Evolutionary conservation across 1,140 invertebrate genomes (phyloP).

Genomic region (Chrysomallon squamiferum): DNA sequence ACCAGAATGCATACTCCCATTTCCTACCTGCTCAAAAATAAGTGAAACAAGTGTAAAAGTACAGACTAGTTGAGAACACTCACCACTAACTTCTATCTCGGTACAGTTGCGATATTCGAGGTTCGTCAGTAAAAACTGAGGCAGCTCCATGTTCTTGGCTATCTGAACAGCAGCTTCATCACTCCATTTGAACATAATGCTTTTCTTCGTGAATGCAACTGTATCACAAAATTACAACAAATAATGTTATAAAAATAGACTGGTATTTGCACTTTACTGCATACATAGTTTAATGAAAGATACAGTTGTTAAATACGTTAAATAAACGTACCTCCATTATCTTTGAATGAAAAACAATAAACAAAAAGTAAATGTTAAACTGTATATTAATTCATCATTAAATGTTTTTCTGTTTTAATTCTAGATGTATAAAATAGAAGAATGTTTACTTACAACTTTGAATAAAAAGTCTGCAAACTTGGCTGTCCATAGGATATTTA

Average conservation of each 20-base stretch:
- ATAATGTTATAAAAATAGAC: not conserved
- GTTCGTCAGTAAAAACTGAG: conserved; percentile 21
- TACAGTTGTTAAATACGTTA: not conserved
- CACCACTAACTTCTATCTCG: conserved; percentile 10
- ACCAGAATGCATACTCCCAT: too few species aligned
- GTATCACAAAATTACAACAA: not conserved
- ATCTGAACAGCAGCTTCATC: conserved; percentile 15
- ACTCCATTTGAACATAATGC: conserved; percentile 28
- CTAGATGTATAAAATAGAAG: too few species aligned
- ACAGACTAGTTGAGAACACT: not conserved
- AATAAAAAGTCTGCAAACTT: conserved; percentile 45
- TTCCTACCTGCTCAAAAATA: too few species aligned
- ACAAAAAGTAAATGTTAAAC: not conserved
- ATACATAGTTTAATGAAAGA: not conserved
- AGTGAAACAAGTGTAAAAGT: too few species aligned
- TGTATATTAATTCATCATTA: too few species aligned
- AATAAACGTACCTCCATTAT: not conserved
- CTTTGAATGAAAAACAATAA: not conserved
- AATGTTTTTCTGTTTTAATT: too few species aligned
- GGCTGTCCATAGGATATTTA: conserved; percentile 55
- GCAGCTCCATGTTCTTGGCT: conserved; percentile 18
- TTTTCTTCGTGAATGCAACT: conserved; percentile 31
- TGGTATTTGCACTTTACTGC: not conserved
- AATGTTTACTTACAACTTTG: conserved; percentile 54
- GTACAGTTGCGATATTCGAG: conserved; percentile 17